Percentiles rank a stretch among this genome's conserved stretches.
Conservation (phyloP, 2,797 vertebrate genomes). For the Lagorchestes hirsutus region DNA sequence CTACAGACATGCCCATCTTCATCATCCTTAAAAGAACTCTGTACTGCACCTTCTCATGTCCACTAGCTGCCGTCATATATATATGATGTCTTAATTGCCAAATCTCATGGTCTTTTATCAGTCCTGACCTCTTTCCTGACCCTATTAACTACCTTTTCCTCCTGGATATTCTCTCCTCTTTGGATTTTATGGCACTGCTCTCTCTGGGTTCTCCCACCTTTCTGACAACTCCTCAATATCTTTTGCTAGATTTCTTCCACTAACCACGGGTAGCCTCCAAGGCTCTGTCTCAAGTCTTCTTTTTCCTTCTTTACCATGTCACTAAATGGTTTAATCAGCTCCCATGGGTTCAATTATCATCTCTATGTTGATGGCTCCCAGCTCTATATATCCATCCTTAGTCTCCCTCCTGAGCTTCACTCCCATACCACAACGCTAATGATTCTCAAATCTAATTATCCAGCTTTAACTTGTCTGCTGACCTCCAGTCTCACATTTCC, state of each 20-base stretch:
- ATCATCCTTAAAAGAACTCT: not conserved
- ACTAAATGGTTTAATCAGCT: not conserved
- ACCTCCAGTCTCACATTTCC: not conserved
- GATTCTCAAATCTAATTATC: not conserved
- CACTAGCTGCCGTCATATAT: not conserved
- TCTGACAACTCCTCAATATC: not conserved
- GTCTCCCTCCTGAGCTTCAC: not conserved
- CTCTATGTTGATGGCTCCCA: not conserved
- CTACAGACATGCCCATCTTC: not conserved
- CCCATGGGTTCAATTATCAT: not conserved
- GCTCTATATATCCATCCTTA: not conserved
- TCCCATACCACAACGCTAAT: not conserved
- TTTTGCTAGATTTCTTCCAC: not conserved
- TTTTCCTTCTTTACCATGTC: not conserved
- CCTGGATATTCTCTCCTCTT: not conserved
- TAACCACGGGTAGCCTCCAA: not conserved
- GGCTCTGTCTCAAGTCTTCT: not conserved
- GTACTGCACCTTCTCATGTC: not conserved
- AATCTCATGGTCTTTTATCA: not conserved
- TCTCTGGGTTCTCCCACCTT: not conserved
- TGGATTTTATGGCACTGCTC: not conserved
- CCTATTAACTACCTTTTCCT: not conserved
- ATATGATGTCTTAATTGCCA: not conserved
- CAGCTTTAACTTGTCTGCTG: not conserved
- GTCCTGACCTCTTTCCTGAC: not conserved